Conservation (phyloP, 2,797 vertebrate species). For the Lemur catta region DNA sequence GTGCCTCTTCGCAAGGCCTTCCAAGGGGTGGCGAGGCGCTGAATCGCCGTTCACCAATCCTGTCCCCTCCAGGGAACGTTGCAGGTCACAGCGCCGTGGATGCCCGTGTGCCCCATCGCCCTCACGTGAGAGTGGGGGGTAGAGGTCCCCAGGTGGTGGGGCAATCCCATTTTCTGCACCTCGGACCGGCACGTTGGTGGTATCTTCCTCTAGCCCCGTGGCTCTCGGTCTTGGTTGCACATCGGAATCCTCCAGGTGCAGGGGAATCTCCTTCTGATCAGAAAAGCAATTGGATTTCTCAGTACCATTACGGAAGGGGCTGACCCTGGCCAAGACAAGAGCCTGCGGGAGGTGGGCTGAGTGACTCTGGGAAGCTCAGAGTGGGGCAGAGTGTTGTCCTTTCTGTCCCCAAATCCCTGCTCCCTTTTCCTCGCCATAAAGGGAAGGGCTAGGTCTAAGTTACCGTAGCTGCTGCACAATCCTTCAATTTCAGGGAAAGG, state of each 20-base stretch:
- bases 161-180: not conserved
- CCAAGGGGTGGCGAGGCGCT: not conserved
- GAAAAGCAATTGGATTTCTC: not conserved
- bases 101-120: rapidly evolving
- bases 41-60: rapidly evolving
- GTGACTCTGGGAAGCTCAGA: not conserved
- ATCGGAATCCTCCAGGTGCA: not conserved
- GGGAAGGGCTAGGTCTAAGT: not conserved
- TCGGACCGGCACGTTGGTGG: not conserved
- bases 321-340: not conserved
- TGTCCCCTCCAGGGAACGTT: not conserved
- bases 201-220: not conserved
- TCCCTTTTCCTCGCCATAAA: not conserved
- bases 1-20: not conserved
- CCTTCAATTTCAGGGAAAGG: not conserved
- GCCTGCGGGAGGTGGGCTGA: not conserved
- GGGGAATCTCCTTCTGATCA: not conserved
- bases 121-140: not conserved
- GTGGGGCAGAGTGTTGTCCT: too few species aligned
- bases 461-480: not conserved
- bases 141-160: not conserved
- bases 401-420: too few species aligned
- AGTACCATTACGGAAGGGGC: not conserved
- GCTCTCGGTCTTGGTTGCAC: not conserved
- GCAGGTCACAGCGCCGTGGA: not conserved